A percentile compares a stretch with the other conserved stretches of the same genome.
Evolutionary conservation across 2,797 vertebrate genomes (phyloP).

Genomic region (Pipistrellus kuhlii): DNA sequence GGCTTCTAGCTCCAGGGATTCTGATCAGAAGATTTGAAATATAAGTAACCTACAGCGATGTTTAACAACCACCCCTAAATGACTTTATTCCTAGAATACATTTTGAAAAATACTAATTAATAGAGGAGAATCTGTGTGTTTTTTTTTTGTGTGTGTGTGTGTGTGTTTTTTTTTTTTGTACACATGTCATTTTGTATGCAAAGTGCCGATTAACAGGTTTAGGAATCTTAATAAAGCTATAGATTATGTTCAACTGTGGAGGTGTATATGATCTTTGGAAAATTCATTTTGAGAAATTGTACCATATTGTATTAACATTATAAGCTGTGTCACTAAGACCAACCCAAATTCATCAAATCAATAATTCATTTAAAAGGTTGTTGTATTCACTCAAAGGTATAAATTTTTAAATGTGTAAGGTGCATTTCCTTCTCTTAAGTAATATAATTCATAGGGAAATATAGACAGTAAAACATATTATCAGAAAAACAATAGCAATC

Average conservation of each 20-base stretch:
- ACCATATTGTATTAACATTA: neutral
- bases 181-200: neutral
- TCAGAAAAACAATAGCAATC: conserved; percentile 34
- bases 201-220: neutral
- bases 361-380: conserved; percentile 38
- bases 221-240: neutral
- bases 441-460: conserved; percentile 31
- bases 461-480: conserved; percentile 3
- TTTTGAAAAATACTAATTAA: conserved; percentile 14
- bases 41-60: conserved; percentile 46
- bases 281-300: conserved; percentile 12
- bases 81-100: conserved; percentile 25
- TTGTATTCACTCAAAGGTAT: neutral
- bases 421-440: conserved; percentile 57
- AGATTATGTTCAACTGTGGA: neutral
- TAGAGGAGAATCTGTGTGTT: neutral
- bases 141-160: too few species aligned
- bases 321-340: neutral
- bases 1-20: neutral
- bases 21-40: conserved; percentile 52
- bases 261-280: neutral
- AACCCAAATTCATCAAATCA: conserved; percentile 56
- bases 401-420: conserved; percentile 21
- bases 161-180: neutral
- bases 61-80: conserved; percentile 54